Base-by-base conservation (phyloP, 2,113 vertebrate genomes). In the Xenopus borealis region DNA sequence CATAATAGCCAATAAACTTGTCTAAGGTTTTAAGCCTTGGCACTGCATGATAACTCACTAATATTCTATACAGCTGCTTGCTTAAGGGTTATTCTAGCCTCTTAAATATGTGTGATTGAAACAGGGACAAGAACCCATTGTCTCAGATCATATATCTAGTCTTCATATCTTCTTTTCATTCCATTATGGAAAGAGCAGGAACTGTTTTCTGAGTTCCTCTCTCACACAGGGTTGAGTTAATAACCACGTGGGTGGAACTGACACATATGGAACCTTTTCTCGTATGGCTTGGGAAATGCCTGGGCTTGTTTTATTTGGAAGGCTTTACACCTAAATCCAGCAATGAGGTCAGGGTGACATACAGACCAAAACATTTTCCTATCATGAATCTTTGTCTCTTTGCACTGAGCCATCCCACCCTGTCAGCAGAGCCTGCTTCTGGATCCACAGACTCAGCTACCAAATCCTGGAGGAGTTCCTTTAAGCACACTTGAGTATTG, bases 291-390 rank as follows among this genome's bases (percentile, higher is more conserved):
- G 44, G 27, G 66, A 61, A 64, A 68, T 50, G 16, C 57, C 72
- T 68, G 72, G 72, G 27, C 66, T 58, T 77, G 46, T 77, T 77
- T 77, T 70, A 27, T 52, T 70, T 77, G 74, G 74, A 70, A 16
- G 61, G 33, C 58, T 64, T 62, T 77, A 18, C 47, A 50, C 62
- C 53, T n/a, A 57, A 62, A 70, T 50, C 59, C 68, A 70, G 46
- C 59, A 45, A 77, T 77, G 59, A 77, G 74, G 67, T 77, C 74
- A 77, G 58, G 52, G 57, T 70, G 67, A 70, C 67, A 69, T 69
- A 63, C 23, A 53, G 66, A 63, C 57, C n/a, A 62, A 70, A 70
- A 64, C 66, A 76, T 76, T 76, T 76, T 69, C 58, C 74, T 69
- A 69, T 64, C 59, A 63, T 63, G 66, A 62, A 69, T 76, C 57